Conservation (phyloP, 2,113 vertebrate species). For the Corapipo altera region DNA sequence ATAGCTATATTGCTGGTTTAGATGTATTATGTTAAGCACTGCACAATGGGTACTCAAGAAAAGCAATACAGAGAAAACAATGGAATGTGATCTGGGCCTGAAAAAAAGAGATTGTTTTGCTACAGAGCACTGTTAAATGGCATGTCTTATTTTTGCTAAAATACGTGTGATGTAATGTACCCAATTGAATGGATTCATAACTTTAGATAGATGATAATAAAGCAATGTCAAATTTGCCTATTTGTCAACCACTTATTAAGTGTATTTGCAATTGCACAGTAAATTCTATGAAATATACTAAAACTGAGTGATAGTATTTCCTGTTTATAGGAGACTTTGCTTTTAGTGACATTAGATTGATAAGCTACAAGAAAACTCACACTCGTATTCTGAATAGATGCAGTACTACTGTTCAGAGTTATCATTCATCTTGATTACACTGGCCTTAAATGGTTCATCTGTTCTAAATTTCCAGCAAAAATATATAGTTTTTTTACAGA, state of each 20-base stretch:
- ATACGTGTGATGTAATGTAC: neutral
- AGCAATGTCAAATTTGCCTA: neutral
- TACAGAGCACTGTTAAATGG: neutral
- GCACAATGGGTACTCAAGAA: neutral
- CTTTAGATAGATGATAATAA: neutral
- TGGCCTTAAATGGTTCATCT: neutral
- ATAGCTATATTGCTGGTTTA: neutral
- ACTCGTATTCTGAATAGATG: neutral
- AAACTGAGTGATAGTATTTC: neutral
- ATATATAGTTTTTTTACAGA: neutral
- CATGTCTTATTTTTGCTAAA: neutral
- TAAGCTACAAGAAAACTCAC: neutral
- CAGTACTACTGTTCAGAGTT: neutral
- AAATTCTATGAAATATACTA: neutral
- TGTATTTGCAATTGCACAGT: neutral
- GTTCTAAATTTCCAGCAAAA: conserved; percentile 39
- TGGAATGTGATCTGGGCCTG: neutral
- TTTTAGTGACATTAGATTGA: neutral
- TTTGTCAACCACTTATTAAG: conserved; percentile 18
- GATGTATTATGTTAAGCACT: neutral
- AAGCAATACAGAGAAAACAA: neutral
- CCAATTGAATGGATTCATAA: neutral
- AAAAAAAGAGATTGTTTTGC: neutral
- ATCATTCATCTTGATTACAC: conserved; percentile 18
- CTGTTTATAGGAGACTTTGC: neutral